Evolutionary conservation across 2,113 vertebrate genomes (phyloP).

Genomic region (Eulacestoma nigropectus): DNA sequence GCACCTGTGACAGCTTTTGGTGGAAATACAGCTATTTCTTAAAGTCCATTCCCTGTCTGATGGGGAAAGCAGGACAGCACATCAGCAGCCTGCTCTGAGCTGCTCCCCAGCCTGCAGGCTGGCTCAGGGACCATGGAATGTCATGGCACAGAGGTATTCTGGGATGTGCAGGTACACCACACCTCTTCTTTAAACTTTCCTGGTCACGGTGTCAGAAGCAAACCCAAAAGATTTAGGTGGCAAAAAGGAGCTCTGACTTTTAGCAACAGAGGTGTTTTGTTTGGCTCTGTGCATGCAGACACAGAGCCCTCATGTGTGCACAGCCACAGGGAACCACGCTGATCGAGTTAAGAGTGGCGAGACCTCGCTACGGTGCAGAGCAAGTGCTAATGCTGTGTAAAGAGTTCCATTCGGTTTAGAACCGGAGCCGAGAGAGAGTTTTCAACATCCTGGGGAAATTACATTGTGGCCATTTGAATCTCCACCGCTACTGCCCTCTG

Average conservation of each 20-base stretch:
- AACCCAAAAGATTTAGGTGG: not conserved
- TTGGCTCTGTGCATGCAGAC: not conserved
- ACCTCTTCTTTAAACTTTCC: not conserved
- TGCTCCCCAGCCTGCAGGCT: not conserved
- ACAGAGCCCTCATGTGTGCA: fast-evolving
- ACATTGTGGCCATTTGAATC: not conserved
- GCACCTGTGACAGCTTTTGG: not conserved
- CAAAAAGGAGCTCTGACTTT: not conserved
- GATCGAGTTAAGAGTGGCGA: fast-evolving
- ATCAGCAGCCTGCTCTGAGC: not conserved
- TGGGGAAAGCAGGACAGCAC: not conserved
- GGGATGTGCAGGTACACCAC: not conserved
- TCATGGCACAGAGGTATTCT: not conserved
- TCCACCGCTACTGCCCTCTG: not conserved
- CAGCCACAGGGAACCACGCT: fast-evolving
- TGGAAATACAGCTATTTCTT: not conserved
- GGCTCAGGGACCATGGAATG: fast-evolving
- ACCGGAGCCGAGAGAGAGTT: fast-evolving
- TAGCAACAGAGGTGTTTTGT: not conserved
- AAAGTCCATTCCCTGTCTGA: not conserved
- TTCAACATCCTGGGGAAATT: not conserved
- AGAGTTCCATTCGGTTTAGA: not conserved
- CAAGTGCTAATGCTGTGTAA: not conserved
- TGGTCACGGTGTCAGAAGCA: not conserved
- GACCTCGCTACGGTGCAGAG: not conserved